Evolutionary conservation across 2,888 invertebrate species (phyloP).

Genomic region (Calephelis perditalis): DNA sequence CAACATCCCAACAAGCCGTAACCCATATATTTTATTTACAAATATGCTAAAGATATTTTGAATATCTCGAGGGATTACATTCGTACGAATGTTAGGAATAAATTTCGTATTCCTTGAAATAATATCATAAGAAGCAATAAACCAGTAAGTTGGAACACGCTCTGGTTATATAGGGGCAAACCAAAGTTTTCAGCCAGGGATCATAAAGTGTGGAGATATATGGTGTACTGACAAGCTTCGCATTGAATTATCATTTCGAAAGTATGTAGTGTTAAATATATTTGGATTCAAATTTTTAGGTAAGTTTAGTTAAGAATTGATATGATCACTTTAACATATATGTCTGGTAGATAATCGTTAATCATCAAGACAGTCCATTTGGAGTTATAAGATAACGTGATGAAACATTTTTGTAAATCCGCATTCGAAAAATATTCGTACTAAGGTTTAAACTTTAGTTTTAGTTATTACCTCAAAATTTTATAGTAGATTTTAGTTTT

Average conservation of each 20-base stretch:
- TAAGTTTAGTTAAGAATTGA: no score
- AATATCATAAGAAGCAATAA: conserved; percentile 72
- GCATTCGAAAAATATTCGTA: no score
- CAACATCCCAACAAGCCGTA: not conserved
- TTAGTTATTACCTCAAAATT: no score
- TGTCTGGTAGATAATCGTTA: no score
- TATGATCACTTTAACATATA: no score
- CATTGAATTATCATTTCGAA: conserved; percentile 8
- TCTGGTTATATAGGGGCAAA: conserved; percentile 54
- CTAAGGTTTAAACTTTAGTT: no score
- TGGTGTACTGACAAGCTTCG: conserved; percentile 4
- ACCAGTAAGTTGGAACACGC: conserved; percentile 69
- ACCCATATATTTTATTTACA: not conserved
- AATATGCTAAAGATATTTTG: conserved; percentile 1
- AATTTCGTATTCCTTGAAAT: conserved; percentile 74
- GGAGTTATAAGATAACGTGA: no score
- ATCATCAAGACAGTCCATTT: no score
- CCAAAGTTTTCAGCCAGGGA: conserved; percentile 56
- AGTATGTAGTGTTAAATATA: conserved; percentile 1
- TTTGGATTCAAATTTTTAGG: no score
- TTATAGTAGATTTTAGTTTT: no score
- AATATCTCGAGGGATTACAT: conserved; percentile 52
- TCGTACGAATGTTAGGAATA: conserved; percentile 60
- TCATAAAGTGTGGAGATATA: conserved; percentile 29
- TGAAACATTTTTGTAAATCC: no score